A percentile compares a stretch with the other conserved stretches of the same genome.
Conservation (phyloP, 2,113 vertebrate genomes). For the Ascaphus truei region DNA sequence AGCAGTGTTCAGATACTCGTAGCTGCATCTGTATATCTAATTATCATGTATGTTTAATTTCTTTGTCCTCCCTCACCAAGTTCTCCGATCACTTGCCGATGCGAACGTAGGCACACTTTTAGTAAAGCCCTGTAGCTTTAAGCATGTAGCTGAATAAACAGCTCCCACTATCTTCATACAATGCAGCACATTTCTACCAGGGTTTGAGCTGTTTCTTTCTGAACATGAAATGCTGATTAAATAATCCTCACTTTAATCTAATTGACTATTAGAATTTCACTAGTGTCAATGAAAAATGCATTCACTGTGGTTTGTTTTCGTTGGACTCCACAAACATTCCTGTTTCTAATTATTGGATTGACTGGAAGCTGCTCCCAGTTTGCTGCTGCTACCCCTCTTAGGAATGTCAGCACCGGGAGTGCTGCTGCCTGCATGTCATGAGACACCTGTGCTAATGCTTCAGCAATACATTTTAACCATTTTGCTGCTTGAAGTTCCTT, state of each 20-base stretch:
- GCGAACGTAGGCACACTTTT: no score
- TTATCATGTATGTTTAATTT: no score
- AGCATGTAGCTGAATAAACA: neutral
- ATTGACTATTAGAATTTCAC: neutral
- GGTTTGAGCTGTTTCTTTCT: neutral
- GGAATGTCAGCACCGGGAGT: conserved; percentile 31
- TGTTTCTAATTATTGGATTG: conserved; percentile 29
- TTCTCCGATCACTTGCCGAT: no score
- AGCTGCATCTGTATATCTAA: no score
- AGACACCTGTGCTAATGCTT: conserved; percentile 1
- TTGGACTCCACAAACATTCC: conserved; percentile 19
- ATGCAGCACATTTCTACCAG: neutral
- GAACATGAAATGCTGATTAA: conserved; percentile 12
- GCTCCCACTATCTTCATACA: neutral
- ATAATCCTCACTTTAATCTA: conserved; percentile 2
- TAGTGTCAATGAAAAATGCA: conserved; percentile 22
- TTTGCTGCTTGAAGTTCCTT: no score
- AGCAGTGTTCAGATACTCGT: no score
- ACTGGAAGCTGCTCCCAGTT: conserved; percentile 9
- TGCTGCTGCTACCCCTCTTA: neutral
- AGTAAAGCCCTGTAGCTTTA: no score
- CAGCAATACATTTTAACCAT: neutral
- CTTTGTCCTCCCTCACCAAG: no score
- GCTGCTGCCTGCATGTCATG: neutral
- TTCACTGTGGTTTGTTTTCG: conserved; percentile 24